Conservation (phyloP, 2,113 vertebrate species). For the Grammomys surdaster region DNA sequence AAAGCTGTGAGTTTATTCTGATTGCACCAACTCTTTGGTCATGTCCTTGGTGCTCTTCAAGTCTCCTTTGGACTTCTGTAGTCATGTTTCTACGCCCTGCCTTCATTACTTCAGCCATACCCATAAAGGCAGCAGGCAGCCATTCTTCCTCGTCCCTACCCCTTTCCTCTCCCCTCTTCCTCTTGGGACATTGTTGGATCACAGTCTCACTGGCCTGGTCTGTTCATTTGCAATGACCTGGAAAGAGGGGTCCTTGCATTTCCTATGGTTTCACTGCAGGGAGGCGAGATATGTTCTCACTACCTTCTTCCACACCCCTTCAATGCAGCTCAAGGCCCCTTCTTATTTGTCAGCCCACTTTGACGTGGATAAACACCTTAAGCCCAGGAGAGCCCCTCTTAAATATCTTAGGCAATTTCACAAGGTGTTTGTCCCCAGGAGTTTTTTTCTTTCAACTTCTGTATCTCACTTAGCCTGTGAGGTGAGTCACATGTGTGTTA, state of each 20-base stretch:
- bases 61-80: conserved; percentile 2
- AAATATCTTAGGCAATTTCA: background rate
- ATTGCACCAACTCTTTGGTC: background rate
- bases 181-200: background rate
- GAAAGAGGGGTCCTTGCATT: background rate
- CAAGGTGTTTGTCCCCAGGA: background rate
- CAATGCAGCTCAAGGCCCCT: background rate
- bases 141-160: background rate
- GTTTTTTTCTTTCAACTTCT: background rate
- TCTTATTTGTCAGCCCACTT: background rate
- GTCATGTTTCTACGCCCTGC: conserved; percentile 20
- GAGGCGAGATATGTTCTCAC: background rate
- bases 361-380: background rate
- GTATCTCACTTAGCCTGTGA: background rate
- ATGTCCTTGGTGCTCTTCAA: background rate
- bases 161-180: background rate
- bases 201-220: background rate
- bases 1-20: conserved; percentile 39
- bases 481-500: background rate
- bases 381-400: background rate
- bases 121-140: background rate
- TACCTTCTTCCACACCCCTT: background rate
- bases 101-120: background rate
- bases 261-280: background rate
- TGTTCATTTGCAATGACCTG: background rate